Conservation (phyloP, 1,140 invertebrate species). For the Diprion similis region DNA sequence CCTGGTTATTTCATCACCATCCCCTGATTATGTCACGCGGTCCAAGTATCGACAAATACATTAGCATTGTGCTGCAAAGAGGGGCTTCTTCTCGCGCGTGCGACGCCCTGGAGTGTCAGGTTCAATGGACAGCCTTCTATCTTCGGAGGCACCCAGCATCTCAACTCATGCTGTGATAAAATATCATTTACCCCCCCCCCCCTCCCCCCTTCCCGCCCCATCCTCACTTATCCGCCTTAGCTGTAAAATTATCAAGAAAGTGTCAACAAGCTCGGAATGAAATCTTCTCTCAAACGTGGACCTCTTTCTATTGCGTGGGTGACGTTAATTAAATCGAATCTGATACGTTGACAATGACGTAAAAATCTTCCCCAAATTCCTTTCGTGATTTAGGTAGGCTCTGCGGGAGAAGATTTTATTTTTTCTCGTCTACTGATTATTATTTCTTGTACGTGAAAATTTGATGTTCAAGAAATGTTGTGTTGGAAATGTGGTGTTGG, state of each 20-base stretch:
- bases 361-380: no score
- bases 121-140: neutral
- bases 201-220: neutral
- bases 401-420: no score
- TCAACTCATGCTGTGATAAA: neutral
- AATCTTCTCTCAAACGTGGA: neutral
- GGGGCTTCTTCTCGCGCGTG: neutral
- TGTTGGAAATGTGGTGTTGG: no score
- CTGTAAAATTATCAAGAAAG: neutral
- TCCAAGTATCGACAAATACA: neutral
- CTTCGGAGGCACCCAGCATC: neutral
- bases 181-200: neutral
- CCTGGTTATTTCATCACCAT: neutral
- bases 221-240: neutral
- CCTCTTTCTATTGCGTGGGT: no score
- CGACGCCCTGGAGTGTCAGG: neutral
- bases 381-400: no score
- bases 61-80: slow-evolving; percentile 1
- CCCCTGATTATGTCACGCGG: neutral
- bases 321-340: no score
- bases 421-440: no score
- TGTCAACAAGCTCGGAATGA: neutral
- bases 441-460: no score
- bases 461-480: no score
- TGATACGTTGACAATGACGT: no score